These are phyloP conservation scores for Amiota mariae DNA, from an alignment of 2,888 invertebrate species.

Conservation along the genomic window DNA sequence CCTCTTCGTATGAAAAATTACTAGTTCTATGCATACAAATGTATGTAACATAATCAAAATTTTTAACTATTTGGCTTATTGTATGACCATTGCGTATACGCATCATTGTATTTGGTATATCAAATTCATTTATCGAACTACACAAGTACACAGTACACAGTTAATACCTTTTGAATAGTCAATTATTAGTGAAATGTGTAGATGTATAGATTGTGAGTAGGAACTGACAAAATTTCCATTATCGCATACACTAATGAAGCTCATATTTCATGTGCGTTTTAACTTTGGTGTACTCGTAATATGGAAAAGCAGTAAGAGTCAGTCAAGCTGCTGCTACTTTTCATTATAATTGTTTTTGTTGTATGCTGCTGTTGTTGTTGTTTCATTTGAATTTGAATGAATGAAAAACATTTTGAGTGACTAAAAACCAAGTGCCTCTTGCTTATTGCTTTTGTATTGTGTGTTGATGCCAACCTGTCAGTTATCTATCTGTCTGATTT, in stretches of 20 bases:
- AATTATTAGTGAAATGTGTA: slow-evolving; percentile 4
- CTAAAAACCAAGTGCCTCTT: slow-evolving; percentile 6
- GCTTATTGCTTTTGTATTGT: slow-evolving; percentile 1
- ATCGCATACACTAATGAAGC: slow-evolving; percentile 68
- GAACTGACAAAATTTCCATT: slow-evolving; percentile 62
- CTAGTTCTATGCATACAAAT: neutral
- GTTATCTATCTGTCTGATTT: neutral
- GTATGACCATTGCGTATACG: slow-evolving; percentile 8
- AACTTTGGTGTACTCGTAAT: neutral
- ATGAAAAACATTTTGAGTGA: slow-evolving; percentile 6
- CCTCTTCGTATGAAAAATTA: neutral
- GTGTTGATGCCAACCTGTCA: neutral
- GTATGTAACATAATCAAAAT: neutral
- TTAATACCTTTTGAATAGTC: slow-evolving; percentile 18
- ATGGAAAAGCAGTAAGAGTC: neutral
- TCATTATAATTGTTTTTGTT: slow-evolving; percentile 8
- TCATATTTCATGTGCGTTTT: slow-evolving; percentile 56
- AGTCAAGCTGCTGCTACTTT: neutral
- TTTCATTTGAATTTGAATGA: slow-evolving; percentile 33
- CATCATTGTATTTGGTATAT: neutral
- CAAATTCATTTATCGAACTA: neutral
- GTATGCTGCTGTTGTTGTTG: slow-evolving; percentile 14
- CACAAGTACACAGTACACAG: neutral
- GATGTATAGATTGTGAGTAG: neutral
- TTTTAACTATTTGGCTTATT: slow-evolving; percentile 3